These are phyloP conservation scores for Listronotus oregonensis DNA, from an alignment of 1,140 invertebrate species.

Conservation along the genomic window DNA sequence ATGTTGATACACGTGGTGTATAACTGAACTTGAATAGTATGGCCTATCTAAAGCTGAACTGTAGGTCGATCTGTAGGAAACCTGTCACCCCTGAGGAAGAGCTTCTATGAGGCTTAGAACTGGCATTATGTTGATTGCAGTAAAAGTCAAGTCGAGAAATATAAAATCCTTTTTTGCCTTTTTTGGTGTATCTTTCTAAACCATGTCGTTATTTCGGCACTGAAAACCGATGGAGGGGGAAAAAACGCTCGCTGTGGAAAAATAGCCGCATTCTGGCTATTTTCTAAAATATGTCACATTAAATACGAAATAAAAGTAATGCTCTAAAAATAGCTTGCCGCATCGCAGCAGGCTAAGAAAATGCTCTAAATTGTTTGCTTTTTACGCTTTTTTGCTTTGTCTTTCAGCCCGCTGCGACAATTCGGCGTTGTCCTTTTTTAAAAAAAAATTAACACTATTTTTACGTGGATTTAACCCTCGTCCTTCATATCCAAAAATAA, in stretches of 20 bases:
- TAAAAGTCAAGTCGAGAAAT: not conserved
- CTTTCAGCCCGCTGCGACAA: not conserved
- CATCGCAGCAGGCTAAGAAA: conserved; percentile 24
- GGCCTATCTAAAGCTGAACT: conserved; percentile 60
- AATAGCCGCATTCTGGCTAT: conserved; percentile 37
- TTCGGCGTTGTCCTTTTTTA: not conserved
- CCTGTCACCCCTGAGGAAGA: conserved; percentile 54
- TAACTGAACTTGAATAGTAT: conserved; percentile 58
- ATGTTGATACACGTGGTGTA: conserved; percentile 55
- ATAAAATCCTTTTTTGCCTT: conserved; percentile 15
- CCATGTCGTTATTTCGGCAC: conserved; percentile 31
- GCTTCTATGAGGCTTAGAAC: conserved; percentile 61
- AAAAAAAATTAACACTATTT: conserved; percentile 2
- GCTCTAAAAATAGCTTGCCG: conserved; percentile 27
- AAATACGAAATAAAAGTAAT: conserved; percentile 40
- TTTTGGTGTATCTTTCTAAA: conserved; percentile 27
- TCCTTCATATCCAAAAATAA: conserved; percentile 26
- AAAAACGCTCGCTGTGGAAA: conserved; percentile 37
- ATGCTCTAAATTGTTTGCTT: conserved; percentile 22
- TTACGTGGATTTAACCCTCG: conserved; percentile 5
- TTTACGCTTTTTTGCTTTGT: conserved; percentile 17
- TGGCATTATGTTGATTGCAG: conserved; percentile 56
- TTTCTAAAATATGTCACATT: conserved; percentile 39
- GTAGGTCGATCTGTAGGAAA: conserved; percentile 59
- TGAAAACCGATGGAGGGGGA: conserved; percentile 30